Conservation (phyloP, 2,888 invertebrate species). For the Tetanocera ferruginea region DNA sequence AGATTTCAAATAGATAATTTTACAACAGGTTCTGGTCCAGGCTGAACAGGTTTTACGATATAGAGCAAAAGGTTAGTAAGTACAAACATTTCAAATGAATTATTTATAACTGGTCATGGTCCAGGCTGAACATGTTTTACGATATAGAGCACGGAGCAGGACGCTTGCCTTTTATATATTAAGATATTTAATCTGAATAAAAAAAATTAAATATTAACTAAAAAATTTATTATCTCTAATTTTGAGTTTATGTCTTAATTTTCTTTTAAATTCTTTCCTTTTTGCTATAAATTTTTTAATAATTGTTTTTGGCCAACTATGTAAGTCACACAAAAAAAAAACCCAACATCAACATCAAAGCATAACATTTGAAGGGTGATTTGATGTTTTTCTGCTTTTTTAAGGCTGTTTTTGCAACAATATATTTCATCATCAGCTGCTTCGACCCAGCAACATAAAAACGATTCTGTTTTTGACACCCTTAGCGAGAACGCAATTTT, state of each 20-base stretch:
- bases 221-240: not conserved
- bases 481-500: not conserved
- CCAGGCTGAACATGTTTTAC: too few species aligned
- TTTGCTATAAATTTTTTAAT: not conserved
- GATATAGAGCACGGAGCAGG: too few species aligned
- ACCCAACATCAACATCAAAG: constrained; percentile 5
- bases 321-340: not conserved
- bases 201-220: not conserved
- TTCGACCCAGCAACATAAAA: not conserved
- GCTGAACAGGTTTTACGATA: too few species aligned
- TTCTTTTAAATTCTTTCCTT: not conserved
- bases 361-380: not conserved
- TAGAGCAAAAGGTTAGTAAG: too few species aligned
- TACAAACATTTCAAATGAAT: too few species aligned
- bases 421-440: constrained; percentile 6
- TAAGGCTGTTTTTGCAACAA: not conserved
- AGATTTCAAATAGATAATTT: too few species aligned
- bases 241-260: not conserved
- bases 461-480: constrained; percentile 4
- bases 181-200: too few species aligned
- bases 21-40: too few species aligned
- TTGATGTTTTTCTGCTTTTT: not conserved
- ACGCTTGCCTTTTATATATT: too few species aligned
- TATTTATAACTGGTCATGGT: too few species aligned
- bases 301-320: not conserved